Conservation (phyloP, 2,888 invertebrate species). For the Isoperla grammatica region DNA sequence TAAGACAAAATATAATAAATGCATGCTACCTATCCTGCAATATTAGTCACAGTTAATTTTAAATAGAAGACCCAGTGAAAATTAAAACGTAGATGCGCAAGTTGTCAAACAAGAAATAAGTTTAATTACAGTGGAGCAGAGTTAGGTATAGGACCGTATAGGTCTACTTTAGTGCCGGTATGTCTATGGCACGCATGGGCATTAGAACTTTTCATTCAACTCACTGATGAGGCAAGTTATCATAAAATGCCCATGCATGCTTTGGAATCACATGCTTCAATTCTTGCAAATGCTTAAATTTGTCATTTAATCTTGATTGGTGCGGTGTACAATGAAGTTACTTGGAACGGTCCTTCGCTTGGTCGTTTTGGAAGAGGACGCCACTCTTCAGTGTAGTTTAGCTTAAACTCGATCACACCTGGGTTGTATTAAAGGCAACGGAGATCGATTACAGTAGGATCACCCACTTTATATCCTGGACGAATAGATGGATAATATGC, state of each 20-base stretch:
- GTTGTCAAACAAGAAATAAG: too few relatives aligned
- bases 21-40: too few relatives aligned
- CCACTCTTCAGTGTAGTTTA: background rate
- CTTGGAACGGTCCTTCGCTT: background rate
- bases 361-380: slow-evolving; percentile 1
- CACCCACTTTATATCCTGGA: slow-evolving; percentile 30
- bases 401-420: background rate
- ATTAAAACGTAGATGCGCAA: too few relatives aligned
- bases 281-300: slow-evolving; percentile 13
- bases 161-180: background rate
- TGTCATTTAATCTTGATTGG: slow-evolving; percentile 10
- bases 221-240: background rate
- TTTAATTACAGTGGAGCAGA: background rate
- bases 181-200: background rate
- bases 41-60: too few relatives aligned
- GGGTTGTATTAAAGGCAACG: slow-evolving; percentile 10
- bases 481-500: slow-evolving; percentile 28
- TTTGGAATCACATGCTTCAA: slow-evolving; percentile 3
- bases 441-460: slow-evolving; percentile 30
- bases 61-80: background rate
- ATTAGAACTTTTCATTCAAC: background rate
- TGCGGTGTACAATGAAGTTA: background rate
- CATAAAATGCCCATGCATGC: slow-evolving; percentile 4
- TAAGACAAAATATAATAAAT: too few relatives aligned
- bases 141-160: background rate